A percentile compares a stretch with the other conserved stretches of the same genome.
Evolutionary conservation across 2,113 vertebrate genomes (phyloP).

Genomic region (Ursus arctos): DNA sequence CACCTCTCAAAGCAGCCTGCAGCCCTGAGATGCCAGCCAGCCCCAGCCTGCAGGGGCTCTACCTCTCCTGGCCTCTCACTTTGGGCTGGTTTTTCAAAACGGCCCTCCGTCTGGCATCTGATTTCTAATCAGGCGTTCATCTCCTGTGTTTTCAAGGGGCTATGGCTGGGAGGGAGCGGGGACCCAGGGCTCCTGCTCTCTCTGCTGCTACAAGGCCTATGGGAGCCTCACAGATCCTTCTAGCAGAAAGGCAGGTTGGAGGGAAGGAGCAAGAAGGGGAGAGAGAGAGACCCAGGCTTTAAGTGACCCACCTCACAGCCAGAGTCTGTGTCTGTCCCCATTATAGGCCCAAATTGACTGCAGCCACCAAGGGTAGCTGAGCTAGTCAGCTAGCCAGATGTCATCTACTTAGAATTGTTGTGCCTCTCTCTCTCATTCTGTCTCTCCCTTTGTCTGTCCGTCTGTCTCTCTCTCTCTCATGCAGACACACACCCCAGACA

Average conservation of each 20-base stretch:
- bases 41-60: too few species aligned
- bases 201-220: background rate
- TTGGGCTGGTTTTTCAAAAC: background rate
- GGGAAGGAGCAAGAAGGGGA: background rate
- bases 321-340: background rate
- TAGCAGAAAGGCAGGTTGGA: background rate
- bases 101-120: background rate
- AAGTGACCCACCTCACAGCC: background rate
- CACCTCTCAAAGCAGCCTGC: fast-evolving
- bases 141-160: background rate
- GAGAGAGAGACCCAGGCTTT: background rate
- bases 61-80: background rate
- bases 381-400: constrained; percentile 12
- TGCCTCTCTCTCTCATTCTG: too few species aligned
- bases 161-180: background rate
- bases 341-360: background rate
- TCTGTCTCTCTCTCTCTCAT: background rate
- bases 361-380: background rate
- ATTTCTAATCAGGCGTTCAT: background rate
- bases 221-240: background rate
- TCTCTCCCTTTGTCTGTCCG: fast-evolving
- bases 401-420: background rate
- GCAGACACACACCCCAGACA: background rate
- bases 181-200: background rate
- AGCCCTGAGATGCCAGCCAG: background rate